These are phyloP conservation scores for Neopelma chrysocephalum DNA, from an alignment of 2,797 vertebrate genomes.

Conservation along the genomic window DNA sequence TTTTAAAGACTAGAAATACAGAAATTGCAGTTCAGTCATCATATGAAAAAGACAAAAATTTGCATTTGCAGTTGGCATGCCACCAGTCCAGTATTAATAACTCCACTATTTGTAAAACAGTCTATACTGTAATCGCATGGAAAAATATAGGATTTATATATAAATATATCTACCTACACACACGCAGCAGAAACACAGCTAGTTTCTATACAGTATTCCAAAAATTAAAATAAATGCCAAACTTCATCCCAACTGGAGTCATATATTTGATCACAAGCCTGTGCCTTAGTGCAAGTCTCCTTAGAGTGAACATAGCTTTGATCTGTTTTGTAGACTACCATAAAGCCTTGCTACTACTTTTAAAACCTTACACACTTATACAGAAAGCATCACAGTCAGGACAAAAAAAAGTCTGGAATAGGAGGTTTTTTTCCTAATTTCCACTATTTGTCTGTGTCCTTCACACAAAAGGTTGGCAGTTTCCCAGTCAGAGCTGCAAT, in stretches of 20 bases:
- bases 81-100: neutral
- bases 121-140: neutral
- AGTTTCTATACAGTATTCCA: neutral
- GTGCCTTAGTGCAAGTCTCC: neutral
- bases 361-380: neutral
- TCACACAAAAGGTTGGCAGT: neutral
- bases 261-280: neutral
- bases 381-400: neutral
- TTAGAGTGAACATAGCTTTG: neutral
- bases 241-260: neutral
- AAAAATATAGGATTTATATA: neutral
- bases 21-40: neutral
- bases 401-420: neutral
- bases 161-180: neutral
- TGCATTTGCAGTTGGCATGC: neutral
- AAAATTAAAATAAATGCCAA: neutral
- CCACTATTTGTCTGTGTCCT: neutral
- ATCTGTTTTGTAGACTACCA: neutral
- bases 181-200: neutral
- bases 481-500: neutral
- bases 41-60: neutral
- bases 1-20: neutral
- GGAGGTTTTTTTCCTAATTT: neutral
- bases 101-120: neutral
- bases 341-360: neutral